Percentiles rank a stretch among this genome's conserved stretches.
Evolutionary conservation across 2,888 invertebrate genomes (phyloP).

Genomic region (Schizaphis graminum): DNA sequence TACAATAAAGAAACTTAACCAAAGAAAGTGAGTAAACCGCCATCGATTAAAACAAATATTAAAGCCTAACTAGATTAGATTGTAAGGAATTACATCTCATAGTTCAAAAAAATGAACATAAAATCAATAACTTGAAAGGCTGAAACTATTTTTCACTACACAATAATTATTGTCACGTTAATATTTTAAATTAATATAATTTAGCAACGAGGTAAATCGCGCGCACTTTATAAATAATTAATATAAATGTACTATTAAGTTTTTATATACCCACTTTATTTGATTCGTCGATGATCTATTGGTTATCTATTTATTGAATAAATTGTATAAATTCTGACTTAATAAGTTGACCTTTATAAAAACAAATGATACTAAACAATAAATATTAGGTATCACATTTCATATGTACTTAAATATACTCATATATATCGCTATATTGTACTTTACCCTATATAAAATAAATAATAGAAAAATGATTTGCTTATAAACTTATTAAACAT

Average conservation of each 20-base stretch:
- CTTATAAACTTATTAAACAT: background rate
- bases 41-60: background rate
- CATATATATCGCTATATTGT: background rate
- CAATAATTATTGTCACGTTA: background rate
- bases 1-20: background rate
- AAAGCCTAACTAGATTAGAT: background rate
- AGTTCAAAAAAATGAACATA: background rate
- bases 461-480: background rate
- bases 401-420: background rate
- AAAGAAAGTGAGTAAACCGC: background rate
- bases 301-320: too few relatives aligned
- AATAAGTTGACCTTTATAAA: background rate
- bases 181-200: background rate
- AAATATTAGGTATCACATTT: background rate
- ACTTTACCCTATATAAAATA: background rate
- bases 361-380: background rate
- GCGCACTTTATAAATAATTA: background rate
- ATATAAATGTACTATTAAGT: background rate
- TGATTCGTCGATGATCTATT: background rate
- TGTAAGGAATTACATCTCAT: background rate
- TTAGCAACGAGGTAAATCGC: background rate
- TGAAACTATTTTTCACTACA: background rate
- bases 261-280: background rate
- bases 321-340: background rate
- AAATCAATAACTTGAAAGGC: background rate